Conservation (phyloP, 2,113 vertebrate species). For the Felis catus region DNA sequence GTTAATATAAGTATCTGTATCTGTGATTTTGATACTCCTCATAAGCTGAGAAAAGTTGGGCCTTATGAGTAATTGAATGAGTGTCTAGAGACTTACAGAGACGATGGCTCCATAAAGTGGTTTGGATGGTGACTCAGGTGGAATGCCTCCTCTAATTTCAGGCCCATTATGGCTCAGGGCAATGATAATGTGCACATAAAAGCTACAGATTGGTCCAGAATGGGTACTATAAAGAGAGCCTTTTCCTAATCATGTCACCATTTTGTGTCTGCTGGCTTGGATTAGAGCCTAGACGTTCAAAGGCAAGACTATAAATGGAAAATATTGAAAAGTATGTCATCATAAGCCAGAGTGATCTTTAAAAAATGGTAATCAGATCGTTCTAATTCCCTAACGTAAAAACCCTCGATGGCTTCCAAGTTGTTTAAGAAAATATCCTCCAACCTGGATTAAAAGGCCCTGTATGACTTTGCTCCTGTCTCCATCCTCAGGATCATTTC, state of each 20-base stretch:
- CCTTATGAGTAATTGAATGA: constrained; percentile 54
- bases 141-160: constrained; percentile 50
- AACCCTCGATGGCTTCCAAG: not conserved
- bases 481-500: not conserved
- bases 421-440: constrained; percentile 8
- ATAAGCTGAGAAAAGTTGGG: constrained; percentile 5
- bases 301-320: constrained; percentile 51
- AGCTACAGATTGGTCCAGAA: constrained; percentile 68
- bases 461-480: not conserved
- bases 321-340: constrained; percentile 51
- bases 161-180: constrained; percentile 53
- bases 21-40: not conserved
- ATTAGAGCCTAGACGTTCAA: constrained; percentile 64
- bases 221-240: constrained; percentile 64
- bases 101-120: constrained; percentile 53
- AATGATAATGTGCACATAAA: constrained; percentile 73
- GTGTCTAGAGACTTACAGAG: not conserved
- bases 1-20: not conserved
- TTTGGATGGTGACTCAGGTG: constrained; percentile 58
- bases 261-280: constrained; percentile 70
- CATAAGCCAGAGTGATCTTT: constrained; percentile 34
- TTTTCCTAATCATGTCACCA: constrained; percentile 72
- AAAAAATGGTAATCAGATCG: not conserved
- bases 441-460: not conserved
- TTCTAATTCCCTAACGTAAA: not conserved